Evolutionary conservation across 2,797 vertebrate species (phyloP).

Genomic region (Botia kubotai): DNA sequence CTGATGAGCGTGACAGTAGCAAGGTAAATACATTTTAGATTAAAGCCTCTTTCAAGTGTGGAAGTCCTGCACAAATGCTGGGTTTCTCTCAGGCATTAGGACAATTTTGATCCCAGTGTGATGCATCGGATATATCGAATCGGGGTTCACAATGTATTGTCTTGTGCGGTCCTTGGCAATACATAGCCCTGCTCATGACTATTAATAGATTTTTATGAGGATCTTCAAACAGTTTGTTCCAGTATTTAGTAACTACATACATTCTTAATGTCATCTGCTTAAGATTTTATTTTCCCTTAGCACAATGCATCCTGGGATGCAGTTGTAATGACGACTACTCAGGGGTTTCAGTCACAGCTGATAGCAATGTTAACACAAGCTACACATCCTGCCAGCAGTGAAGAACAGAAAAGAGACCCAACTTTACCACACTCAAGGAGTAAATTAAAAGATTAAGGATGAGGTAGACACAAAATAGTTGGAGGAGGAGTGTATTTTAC

Average conservation of each 20-base stretch:
- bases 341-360: constrained; percentile 71
- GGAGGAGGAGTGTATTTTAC: constrained; percentile 72
- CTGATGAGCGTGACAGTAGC: background rate
- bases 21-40: background rate
- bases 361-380: constrained; percentile 73
- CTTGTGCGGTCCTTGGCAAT: too few species aligned
- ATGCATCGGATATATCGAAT: too few species aligned
- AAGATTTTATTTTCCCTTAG: background rate
- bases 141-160: too few species aligned
- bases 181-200: background rate
- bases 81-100: too few species aligned
- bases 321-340: constrained; percentile 72
- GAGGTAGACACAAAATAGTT: constrained; percentile 60
- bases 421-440: constrained; percentile 74
- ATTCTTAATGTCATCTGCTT: background rate
- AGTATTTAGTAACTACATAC: background rate
- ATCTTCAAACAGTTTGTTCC: background rate
- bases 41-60: too few species aligned
- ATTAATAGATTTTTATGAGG: background rate
- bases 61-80: too few species aligned
- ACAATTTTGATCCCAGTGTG: too few species aligned
- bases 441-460: constrained; percentile 76
- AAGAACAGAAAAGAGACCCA: constrained; percentile 52
- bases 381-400: constrained; percentile 66
- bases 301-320: constrained; percentile 40